A percentile compares a stretch with the other conserved stretches of the same genome.
Conservation (phyloP, 2,888 invertebrate species). For the Leptinotarsa rubiginosa region DNA sequence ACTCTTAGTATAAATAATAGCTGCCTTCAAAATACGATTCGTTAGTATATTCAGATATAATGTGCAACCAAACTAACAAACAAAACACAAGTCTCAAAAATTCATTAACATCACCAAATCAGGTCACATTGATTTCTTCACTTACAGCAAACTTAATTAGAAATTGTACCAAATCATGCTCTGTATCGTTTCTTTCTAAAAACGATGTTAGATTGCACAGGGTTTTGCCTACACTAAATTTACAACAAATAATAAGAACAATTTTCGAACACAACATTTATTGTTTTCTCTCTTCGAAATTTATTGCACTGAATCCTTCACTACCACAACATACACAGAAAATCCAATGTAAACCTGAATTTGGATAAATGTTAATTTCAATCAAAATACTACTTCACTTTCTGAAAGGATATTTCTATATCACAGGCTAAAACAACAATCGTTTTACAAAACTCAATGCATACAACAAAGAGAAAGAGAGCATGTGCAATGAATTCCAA, state of each 20-base stretch:
- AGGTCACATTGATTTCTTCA: slow-evolving; percentile 47
- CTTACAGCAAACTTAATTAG: slow-evolving; percentile 52
- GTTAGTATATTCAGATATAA: not conserved
- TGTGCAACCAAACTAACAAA: not conserved
- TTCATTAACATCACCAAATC: slow-evolving; percentile 27
- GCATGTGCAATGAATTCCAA: no score
- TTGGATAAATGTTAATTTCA: slow-evolving; percentile 42
- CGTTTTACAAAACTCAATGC: slow-evolving; percentile 42
- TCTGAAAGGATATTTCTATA: slow-evolving; percentile 55
- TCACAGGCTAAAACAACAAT: slow-evolving; percentile 62
- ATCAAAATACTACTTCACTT: slow-evolving; percentile 46
- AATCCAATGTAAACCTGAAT: slow-evolving; percentile 48
- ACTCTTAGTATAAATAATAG: not conserved
- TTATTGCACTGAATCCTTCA: slow-evolving; percentile 23
- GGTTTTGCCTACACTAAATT: slow-evolving; percentile 30
- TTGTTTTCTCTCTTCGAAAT: slow-evolving; percentile 10
- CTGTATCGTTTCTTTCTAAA: slow-evolving; percentile 53
- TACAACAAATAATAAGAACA: slow-evolving; percentile 28
- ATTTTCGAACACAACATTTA: not conserved
- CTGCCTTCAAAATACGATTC: not conserved
- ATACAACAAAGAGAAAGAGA: not conserved
- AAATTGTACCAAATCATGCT: slow-evolving; percentile 62
- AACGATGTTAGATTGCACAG: slow-evolving; percentile 55
- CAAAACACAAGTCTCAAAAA: slow-evolving; percentile 22
- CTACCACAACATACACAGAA: slow-evolving; percentile 23